Percentiles rank a stretch among this genome's conserved stretches.
phyloP scores from a whole-genome alignment of 2,113 vertebrate species.

The Phaethon lepturus region DNA sequence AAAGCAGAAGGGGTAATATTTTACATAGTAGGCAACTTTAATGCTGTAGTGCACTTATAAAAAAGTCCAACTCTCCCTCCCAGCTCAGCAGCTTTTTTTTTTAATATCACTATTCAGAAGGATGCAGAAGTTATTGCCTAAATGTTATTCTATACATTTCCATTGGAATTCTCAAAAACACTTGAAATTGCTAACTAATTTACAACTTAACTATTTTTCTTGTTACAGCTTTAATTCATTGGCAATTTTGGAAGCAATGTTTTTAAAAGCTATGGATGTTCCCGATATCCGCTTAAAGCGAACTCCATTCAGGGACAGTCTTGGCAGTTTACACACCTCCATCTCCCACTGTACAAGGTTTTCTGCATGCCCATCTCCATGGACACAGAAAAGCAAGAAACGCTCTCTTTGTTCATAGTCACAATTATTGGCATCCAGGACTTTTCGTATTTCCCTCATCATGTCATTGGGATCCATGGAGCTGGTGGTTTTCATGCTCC shows the following conservation, averaged over 20 bases:
- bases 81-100: slow-evolving; percentile 79
- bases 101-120: slow-evolving; percentile 88
- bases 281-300: slow-evolving; percentile 98
- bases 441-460: slow-evolving; percentile 97
- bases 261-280: slow-evolving; percentile 99
- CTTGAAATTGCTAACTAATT: slow-evolving; percentile 92
- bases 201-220: slow-evolving; percentile 88
- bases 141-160: slow-evolving; percentile 93
- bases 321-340: slow-evolving; percentile 99
- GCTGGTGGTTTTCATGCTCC: slow-evolving; percentile 99
- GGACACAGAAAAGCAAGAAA: slow-evolving; percentile 96
- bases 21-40: slow-evolving; percentile 84
- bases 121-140: slow-evolving; percentile 96
- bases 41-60: slow-evolving; percentile 88
- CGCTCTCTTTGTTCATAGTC: slow-evolving; percentile 96
- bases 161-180: slow-evolving; percentile 84
- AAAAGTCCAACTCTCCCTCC: slow-evolving; percentile 80
- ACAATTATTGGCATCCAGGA: slow-evolving; percentile 97
- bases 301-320: slow-evolving; percentile 98
- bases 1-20: slow-evolving; percentile 80
- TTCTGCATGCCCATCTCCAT: slow-evolving; percentile 91
- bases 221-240: slow-evolving; percentile 98
- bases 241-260: slow-evolving; percentile 99
- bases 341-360: slow-evolving; percentile 99
- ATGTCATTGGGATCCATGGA: slow-evolving; percentile 96